Evolutionary conservation across 2,797 vertebrate genomes (phyloP), one percentile per base, ranked within the genome.

Genomic region (Rallus crepitans): DNA sequence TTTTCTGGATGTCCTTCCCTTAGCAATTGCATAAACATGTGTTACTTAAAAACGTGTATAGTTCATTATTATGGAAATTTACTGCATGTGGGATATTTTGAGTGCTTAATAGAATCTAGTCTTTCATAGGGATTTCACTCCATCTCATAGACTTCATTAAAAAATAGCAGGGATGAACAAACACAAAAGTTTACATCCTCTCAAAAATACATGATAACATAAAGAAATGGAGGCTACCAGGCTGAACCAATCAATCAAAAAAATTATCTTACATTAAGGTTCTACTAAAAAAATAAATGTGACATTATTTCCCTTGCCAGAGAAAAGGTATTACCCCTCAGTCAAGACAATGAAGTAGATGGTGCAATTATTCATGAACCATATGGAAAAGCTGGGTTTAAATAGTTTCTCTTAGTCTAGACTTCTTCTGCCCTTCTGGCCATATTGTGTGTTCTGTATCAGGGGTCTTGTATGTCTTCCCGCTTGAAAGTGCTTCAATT

Each of bases 401-500:
- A 42, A 35, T 30, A 52, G 17, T 70, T 79, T 55, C 9, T 45
- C 11, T 80, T n/a, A n/a, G 8, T 33, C 30, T 77, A 45, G 63
- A 52, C 2, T 14, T 70, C 50, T 73, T 27, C 13, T 60, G 9
- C 13, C 79, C 2, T 56, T 50, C 4, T 56, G 30, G 10, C 1
- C 9, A 5, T 33, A 12, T 66, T 50, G 0, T 28, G 3, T 39
- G 4, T 13, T 61, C 23, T 52, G 4, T 31, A 37, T 48, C 19
- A 47, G 15, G 83, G 5, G 18, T 37, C 40, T 64, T 3, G 0
- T 7, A 12, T 8, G 4, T 47, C 9, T 92, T 8, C 6, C 47
- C 3, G 25, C 55, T 40, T 70, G 18, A 77, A 9, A 0, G 0
- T 40, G 9, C 8, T 82, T 30, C 28, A 10, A 16, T 33, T 61